Percentiles rank a stretch among this genome's conserved stretches.
Evolutionary conservation across 2,113 vertebrate species (phyloP).

Genomic region (Amphilophus citrinellus): DNA sequence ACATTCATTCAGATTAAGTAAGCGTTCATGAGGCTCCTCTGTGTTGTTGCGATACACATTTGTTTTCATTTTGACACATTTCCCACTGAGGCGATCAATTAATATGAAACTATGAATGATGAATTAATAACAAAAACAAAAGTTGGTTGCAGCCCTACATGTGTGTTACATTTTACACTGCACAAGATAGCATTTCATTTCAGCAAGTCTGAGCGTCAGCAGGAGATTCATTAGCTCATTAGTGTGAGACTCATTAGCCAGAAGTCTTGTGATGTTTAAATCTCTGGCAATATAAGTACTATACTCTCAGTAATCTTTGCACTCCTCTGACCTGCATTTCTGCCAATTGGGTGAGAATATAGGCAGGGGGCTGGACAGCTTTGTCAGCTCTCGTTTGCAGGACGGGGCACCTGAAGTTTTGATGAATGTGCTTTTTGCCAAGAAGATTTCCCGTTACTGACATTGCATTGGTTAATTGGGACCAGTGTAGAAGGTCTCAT

Average conservation of each 20-base stretch:
- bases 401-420: constrained; percentile 22
- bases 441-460: constrained; percentile 19
- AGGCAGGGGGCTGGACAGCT: background rate
- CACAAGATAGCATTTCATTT: constrained; percentile 37
- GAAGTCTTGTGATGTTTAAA: constrained; percentile 50
- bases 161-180: constrained; percentile 21
- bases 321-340: constrained; percentile 15
- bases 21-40: background rate
- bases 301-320: constrained; percentile 28
- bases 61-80: constrained; percentile 20
- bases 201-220: constrained; percentile 37
- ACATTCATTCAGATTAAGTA: constrained; percentile 3
- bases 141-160: constrained; percentile 2
- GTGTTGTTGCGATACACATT: background rate
- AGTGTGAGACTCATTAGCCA: constrained; percentile 55
- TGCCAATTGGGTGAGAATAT: background rate
- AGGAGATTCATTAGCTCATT: constrained; percentile 67
- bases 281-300: constrained; percentile 32
- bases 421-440: constrained; percentile 26
- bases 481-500: constrained; percentile 2
- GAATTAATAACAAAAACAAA: constrained; percentile 19
- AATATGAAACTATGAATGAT: constrained; percentile 17
- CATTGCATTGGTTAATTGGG: constrained; percentile 29
- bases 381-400: background rate
- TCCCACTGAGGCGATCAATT: background rate